phyloP scores from a whole-genome alignment of 2,797 vertebrate genomes.

The Merluccius polli region DNA sequence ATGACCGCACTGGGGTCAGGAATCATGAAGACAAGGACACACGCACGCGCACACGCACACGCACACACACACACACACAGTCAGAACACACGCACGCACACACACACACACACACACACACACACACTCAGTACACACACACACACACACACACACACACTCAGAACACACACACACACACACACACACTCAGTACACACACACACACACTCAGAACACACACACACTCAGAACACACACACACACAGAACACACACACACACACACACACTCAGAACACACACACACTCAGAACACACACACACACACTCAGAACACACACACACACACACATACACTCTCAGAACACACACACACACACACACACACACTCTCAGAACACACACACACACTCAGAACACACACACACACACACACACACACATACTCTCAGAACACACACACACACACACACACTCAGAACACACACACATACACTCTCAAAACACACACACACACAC shows the following conservation, averaged over 20 bases:
- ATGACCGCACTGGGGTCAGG: conserved; percentile 59
- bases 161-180: not conserved
- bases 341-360: conserved; percentile 20
- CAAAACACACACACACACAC: no score
- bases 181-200: not conserved
- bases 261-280: not conserved
- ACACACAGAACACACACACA: not conserved
- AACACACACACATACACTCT: conserved; percentile 1
- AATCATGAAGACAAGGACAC: conserved; percentile 62
- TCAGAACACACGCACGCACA: not conserved
- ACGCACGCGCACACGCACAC: conserved; percentile 13
- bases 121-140: not conserved
- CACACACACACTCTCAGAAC: no score
- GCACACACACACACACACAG: conserved; percentile 10
- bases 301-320: not conserved
- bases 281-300: not conserved
- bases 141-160: conserved; percentile 6
- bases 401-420: conserved; percentile 8
- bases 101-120: not conserved
- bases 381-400: no score
- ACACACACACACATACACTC: not conserved
- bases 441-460: conserved; percentile 14
- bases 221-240: not conserved
- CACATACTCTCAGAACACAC: conserved; percentile 8
- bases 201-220: not conserved